Conservation (phyloP, 1,140 invertebrate species). For the Solenopsis invicta region DNA sequence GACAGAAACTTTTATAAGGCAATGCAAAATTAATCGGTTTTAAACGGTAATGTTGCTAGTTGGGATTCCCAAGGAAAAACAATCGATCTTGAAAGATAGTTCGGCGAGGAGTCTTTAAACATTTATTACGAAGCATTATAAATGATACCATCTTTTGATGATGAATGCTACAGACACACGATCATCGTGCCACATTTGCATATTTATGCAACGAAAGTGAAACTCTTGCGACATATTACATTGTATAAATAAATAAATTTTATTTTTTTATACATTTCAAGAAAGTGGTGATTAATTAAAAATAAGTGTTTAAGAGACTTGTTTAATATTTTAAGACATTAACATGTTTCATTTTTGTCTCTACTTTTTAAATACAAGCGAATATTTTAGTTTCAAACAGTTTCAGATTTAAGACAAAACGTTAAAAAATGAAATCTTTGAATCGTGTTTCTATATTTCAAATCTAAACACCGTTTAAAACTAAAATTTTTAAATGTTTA, state of each 20-base stretch:
- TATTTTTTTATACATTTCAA: background rate
- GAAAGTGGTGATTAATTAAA: too few species aligned
- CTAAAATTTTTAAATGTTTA: too few species aligned
- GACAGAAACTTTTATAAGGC: background rate
- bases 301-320: too few species aligned
- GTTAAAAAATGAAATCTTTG: too few species aligned
- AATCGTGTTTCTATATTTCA: too few species aligned
- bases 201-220: background rate
- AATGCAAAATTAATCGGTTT: conserved; percentile 19
- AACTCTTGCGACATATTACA: background rate
- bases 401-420: too few species aligned
- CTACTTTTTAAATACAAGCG: too few species aligned
- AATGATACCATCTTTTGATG: background rate
- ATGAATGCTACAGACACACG: background rate
- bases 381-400: too few species aligned
- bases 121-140: conserved; percentile 25
- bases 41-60: background rate
- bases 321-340: too few species aligned
- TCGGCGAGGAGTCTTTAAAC: background rate
- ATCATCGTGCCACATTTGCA: background rate
- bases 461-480: too few species aligned
- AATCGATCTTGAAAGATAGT: background rate
- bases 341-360: too few species aligned
- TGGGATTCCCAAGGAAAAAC: background rate
- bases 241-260: background rate